Evolutionary conservation across 1,140 invertebrate genomes (phyloP), one percentile per base, ranked within the genome.

Genomic region (Hycleus cichorii): DNA sequence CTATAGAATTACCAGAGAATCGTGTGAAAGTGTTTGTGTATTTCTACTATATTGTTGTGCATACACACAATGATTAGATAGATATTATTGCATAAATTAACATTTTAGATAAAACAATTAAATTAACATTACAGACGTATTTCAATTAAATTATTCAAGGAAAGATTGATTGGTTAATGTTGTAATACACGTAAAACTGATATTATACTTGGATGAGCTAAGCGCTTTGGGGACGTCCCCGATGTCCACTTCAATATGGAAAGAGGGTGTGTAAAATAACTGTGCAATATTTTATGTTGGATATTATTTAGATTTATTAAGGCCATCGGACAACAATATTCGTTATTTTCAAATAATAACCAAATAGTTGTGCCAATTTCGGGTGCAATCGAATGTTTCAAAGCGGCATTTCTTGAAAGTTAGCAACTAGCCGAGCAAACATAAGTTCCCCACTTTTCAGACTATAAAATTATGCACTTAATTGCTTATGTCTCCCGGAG

Each of bases 381-480:
- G 18, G 18, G 18, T 18, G 18, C 18, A 18, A 40, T 40, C 32
- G 11, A 38, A 42, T 42, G 10, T 42, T n/a, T 42, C 9, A 18
- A 18, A 18, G 18, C 18, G 18, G 18, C 18, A 18, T 18, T 18
- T 18, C 10, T 1, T 42, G 40, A 42, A n/a, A 42, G 52, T 39
- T 44, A 38, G 47, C n/a, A 26, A 12, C 46, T 47, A 44, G 45
- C 42, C 45, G 45, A 55, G 52, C 52, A 38, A 55, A 46, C 52
- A 55, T 55, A 55, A 55, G 52, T 55, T 55, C 52, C 58, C 62
- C 62, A 64, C 58, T 60, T 64, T 61, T 51, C 49, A 53, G 50
- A 48, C 64, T 54, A 63, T 65, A 65, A 65, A 65, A 65, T 65
- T 65, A 65, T 65, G 61, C 64, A 63, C 47, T 57, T 65, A 65